These are phyloP conservation scores for Synergus japonicus DNA, from an alignment of 2,888 invertebrate species.

Conservation along the genomic window DNA sequence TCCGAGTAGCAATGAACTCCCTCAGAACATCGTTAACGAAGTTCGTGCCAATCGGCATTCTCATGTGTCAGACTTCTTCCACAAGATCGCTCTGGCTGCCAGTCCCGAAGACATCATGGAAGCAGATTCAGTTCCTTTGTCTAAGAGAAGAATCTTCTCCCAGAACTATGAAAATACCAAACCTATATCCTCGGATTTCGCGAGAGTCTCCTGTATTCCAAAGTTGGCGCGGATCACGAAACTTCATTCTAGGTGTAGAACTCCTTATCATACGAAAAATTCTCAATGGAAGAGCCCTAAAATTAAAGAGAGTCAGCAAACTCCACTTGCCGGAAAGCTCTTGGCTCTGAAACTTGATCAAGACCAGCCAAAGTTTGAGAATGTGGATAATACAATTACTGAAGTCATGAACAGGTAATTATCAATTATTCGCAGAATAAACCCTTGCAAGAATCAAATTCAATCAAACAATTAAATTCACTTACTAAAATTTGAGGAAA, in stretches of 20 bases:
- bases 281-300: constrained; percentile 59
- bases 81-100: constrained; percentile 74
- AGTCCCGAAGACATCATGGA: constrained; percentile 76
- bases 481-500: too few species aligned
- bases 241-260: constrained; percentile 67
- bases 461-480: too few species aligned
- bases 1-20: constrained; percentile 65
- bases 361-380: constrained; percentile 68
- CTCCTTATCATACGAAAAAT: constrained; percentile 69
- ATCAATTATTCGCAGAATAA: too few species aligned
- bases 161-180: constrained; percentile 59
- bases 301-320: constrained; percentile 59
- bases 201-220: constrained; percentile 63
- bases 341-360: constrained; percentile 70
- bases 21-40: constrained; percentile 72
- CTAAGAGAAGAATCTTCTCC: constrained; percentile 56
- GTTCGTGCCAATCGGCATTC: constrained; percentile 72
- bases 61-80: constrained; percentile 75
- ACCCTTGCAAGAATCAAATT: too few species aligned
- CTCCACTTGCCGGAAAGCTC: constrained; percentile 70
- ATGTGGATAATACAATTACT: constrained; percentile 71
- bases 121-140: constrained; percentile 68
- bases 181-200: constrained; percentile 54
- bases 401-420: constrained; percentile 70
- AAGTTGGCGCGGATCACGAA: constrained; percentile 71